Percentiles rank a stretch among this genome's conserved stretches.
These are phyloP conservation scores for Microcebus jonahi DNA, from an alignment of 2,113 vertebrate species.

Conservation along the genomic window DNA sequence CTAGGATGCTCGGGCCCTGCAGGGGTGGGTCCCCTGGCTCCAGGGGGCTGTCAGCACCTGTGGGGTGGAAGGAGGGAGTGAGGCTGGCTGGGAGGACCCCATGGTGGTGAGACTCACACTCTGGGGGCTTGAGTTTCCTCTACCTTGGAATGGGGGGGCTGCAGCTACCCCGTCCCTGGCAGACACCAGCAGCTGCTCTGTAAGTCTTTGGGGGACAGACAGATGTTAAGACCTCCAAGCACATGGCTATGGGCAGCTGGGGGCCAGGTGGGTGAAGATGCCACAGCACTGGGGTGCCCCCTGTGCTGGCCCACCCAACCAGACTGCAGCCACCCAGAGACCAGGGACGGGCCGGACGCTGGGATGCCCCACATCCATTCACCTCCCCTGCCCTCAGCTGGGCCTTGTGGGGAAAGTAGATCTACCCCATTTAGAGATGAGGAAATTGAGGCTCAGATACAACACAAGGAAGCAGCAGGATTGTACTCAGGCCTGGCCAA, in stretches of 20 bases:
- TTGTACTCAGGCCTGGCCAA: neutral
- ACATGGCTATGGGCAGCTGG: fast-evolving
- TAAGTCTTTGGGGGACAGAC: fast-evolving
- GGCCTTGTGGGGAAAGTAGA: neutral
- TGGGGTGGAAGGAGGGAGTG: too few species aligned
- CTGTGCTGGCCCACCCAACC: neutral
- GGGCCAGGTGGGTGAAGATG: neutral
- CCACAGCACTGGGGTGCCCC: neutral
- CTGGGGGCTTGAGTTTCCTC: neutral
- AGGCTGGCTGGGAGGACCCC: neutral
- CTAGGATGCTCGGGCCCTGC: slow-evolving; percentile 43
- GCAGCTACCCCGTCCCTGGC: neutral
- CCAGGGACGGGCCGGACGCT: neutral
- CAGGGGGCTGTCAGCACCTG: slow-evolving; percentile 67
- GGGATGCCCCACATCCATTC: neutral
- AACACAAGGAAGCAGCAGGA: neutral
- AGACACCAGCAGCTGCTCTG: neutral
- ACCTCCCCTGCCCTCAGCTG: neutral
- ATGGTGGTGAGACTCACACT: fast-evolving
- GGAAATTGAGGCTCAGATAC: neutral
- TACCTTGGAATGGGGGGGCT: fast-evolving
- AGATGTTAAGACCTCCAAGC: neutral
- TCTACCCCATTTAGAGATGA: neutral
- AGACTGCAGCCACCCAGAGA: neutral
- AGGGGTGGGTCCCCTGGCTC: slow-evolving; percentile 67